Evolutionary conservation across 2,797 vertebrate species (phyloP).

Genomic region (Jordanella pulchra): DNA sequence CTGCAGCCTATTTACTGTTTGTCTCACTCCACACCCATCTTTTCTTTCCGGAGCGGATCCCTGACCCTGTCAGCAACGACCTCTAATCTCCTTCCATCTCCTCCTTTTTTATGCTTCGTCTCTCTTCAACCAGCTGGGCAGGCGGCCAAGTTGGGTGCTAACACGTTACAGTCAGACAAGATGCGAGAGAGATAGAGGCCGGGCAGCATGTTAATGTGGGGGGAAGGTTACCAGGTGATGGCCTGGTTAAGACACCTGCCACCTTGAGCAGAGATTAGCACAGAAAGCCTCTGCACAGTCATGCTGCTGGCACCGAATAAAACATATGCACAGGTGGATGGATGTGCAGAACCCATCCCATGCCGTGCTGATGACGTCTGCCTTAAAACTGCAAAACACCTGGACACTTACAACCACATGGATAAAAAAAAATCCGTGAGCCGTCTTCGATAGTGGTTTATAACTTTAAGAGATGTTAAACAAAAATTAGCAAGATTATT

Average conservation of each 20-base stretch:
- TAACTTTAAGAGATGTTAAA: background rate
- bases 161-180: conserved; percentile 47
- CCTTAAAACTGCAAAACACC: conserved; percentile 46
- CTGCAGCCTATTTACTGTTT: conserved; percentile 46
- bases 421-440: conserved; percentile 28
- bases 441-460: background rate
- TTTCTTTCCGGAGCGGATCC: conserved; percentile 44
- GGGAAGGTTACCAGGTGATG: conserved; percentile 73
- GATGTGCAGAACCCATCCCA: conserved; percentile 46
- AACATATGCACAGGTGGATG: conserved; percentile 1
- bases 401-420: conserved; percentile 32
- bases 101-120: conserved; percentile 45
- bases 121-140: conserved; percentile 54
- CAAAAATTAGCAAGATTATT: background rate
- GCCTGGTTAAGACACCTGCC: conserved; percentile 77
- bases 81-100: conserved; percentile 64
- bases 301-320: conserved; percentile 30
- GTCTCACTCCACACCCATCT: conserved; percentile 35
- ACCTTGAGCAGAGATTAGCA: conserved; percentile 75
- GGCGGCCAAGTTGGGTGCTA: conserved; percentile 50
- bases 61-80: conserved; percentile 47
- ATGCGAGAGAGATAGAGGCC: conserved; percentile 44
- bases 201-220: conserved; percentile 25
- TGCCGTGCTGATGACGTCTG: conserved; percentile 46
- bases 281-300: conserved; percentile 56